Percentiles rank a stretch among this genome's conserved stretches.
Conservation (phyloP, 1,140 invertebrate genomes). For the Drosophila repleta region DNA sequence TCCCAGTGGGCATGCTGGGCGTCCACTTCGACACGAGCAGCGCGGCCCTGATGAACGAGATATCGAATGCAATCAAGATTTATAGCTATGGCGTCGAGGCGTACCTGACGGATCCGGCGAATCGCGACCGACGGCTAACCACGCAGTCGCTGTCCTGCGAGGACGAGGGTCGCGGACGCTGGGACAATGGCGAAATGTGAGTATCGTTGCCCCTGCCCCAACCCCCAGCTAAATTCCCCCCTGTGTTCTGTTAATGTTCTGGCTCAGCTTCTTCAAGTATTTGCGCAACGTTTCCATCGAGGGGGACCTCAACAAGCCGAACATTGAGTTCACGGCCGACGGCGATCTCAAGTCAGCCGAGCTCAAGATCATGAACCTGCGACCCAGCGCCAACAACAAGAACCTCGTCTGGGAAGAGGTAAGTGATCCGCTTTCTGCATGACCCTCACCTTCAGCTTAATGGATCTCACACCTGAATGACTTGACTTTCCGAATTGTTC, state of each 20-base stretch:
- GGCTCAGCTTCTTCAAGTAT: slow-evolving; percentile 88
- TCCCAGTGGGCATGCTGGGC: slow-evolving; percentile 96
- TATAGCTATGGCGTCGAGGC: slow-evolving; percentile 95
- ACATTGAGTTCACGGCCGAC: slow-evolving; percentile 94
- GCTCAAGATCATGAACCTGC: slow-evolving; percentile 96
- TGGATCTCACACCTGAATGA: slow-evolving; percentile 6
- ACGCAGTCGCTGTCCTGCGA: slow-evolving; percentile 89
- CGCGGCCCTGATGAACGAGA: slow-evolving; percentile 91
- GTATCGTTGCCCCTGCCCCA: slow-evolving; percentile 10
- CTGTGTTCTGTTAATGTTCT: background rate
- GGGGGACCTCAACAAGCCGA: slow-evolving; percentile 90
- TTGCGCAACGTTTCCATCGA: slow-evolving; percentile 93
- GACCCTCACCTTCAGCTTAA: slow-evolving; percentile 15
- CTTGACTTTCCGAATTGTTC: slow-evolving; percentile 26
- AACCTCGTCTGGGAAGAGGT: slow-evolving; percentile 96
- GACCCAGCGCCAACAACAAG: slow-evolving; percentile 89
- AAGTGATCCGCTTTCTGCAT: slow-evolving; percentile 77
- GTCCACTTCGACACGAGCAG: slow-evolving; percentile 96
- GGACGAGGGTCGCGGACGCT: slow-evolving; percentile 82
- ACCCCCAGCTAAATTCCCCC: no score
- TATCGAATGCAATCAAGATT: slow-evolving; percentile 94
- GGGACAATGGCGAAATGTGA: slow-evolving; percentile 83
- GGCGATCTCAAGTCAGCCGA: slow-evolving; percentile 94
- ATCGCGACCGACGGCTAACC: slow-evolving; percentile 89
- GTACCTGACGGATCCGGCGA: slow-evolving; percentile 90